phyloP scores from a whole-genome alignment of 2,888 invertebrate genomes.

The Sipunculus nudus region DNA sequence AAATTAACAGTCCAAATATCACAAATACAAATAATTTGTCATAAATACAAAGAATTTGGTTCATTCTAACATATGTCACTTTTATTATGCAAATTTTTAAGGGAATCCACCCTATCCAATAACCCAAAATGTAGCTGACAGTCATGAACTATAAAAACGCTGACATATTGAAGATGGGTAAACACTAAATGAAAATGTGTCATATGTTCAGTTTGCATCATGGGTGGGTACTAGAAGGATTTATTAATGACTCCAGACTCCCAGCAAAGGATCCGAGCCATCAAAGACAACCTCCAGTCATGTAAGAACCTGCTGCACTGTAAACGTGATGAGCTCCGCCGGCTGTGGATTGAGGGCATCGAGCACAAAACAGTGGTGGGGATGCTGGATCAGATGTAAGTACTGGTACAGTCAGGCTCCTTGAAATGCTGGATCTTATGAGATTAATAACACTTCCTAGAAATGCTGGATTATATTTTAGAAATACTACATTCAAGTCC shows the following conservation, averaged over 20 bases:
- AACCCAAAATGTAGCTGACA: too few relatives aligned
- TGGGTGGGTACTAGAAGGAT: background rate
- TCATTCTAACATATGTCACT: too few relatives aligned
- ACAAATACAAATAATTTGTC: background rate
- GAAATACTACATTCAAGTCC: background rate
- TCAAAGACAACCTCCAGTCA: constrained; percentile 83
- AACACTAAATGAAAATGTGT: too few relatives aligned
- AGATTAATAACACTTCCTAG: background rate
- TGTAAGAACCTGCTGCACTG: constrained; percentile 88
- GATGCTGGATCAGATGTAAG: constrained; percentile 89
- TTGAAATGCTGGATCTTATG: background rate
- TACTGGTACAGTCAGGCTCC: constrained; percentile 31
- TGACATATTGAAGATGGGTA: too few relatives aligned
- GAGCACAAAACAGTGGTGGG: constrained; percentile 91
- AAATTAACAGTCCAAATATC: too few relatives aligned
- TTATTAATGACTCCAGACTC: constrained; percentile 68
- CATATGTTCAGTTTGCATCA: too few relatives aligned
- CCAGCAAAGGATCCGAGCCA: constrained; percentile 78
- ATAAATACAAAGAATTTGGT: background rate
- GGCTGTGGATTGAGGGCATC: constrained; percentile 94
- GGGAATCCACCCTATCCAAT: too few relatives aligned
- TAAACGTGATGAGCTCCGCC: constrained; percentile 89
- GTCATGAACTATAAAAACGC: too few relatives aligned
- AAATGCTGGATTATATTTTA: background rate
- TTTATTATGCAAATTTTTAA: too few relatives aligned